These are phyloP conservation scores for Corythornis madagascariensis DNA, from an alignment of 2,113 vertebrate species.

Conservation along the genomic window DNA sequence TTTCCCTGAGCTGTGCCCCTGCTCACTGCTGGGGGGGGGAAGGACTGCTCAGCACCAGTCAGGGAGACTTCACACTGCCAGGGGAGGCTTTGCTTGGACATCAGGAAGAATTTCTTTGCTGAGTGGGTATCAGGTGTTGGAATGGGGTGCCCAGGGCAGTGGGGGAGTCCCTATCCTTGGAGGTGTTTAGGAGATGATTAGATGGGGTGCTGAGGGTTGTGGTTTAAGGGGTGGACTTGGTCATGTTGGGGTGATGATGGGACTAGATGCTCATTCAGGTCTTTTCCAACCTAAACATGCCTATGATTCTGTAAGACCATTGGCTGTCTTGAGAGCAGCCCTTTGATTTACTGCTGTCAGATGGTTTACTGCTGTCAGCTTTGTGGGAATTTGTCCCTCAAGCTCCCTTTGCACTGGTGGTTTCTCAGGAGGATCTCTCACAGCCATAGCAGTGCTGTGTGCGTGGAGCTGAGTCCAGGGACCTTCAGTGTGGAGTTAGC, in stretches of 20 bases:
- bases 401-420: neutral
- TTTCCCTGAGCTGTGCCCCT: neutral
- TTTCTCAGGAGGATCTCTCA: neutral
- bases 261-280: too few species aligned
- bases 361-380: neutral
- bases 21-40: neutral
- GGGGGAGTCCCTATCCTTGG: too few species aligned
- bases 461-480: neutral
- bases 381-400: neutral
- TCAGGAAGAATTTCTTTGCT: too few species aligned
- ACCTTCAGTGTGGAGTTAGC: neutral
- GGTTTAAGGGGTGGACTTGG: too few species aligned
- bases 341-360: neutral
- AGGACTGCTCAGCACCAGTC: fast-evolving
- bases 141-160: too few species aligned
- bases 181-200: too few species aligned
- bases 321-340: neutral
- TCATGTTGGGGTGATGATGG: too few species aligned
- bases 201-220: too few species aligned
- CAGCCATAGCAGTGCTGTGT: neutral
- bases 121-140: too few species aligned
- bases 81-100: too few species aligned
- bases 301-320: neutral
- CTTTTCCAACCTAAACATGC: too few species aligned
- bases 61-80: neutral